Evolutionary conservation across 2,113 vertebrate species (phyloP), one percentile per base, ranked within the genome.

Genomic region (Blennius ocellaris): DNA sequence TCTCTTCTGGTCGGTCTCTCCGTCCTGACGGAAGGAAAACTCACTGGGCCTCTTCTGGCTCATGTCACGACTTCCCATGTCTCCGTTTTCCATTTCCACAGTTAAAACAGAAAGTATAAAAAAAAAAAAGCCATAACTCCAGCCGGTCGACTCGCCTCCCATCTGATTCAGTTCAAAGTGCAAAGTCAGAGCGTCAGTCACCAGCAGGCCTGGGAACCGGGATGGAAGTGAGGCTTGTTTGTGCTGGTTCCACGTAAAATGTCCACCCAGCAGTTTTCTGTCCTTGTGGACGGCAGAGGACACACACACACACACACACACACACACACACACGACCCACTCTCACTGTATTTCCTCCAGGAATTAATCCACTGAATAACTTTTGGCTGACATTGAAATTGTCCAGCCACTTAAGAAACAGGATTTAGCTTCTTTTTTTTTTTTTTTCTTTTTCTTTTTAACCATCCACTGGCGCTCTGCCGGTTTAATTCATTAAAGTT

Each of bases 401-500:
- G 69, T 64, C 44, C 12, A 73, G 49, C 68, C 66, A 67, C 59
- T 81, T 61, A 62, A 78, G 65, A 2, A 72, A 75, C 40, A 73
- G 21, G n/a, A 30, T 30, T 30, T 30, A 30, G 57, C 80, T 67
- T n/a, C 60, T 61, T 37, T 66, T 47, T 63, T 6, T 72, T 48
- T 41, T 41, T 66, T 47, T 63, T 6, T n/a, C n/a, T n/a, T n/a
- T n/a, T n/a, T n/a, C n/a, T n/a, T n/a, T n/a, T n/a, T n/a, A n/a
- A n/a, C 69, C 50, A 39, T 41, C 72, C 11, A 78, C 69, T 85
- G 89, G 79, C 76, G 55, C 44, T 11, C 44, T 41, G 78, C 85
- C 84, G 57, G 75, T 61, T 85, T 88, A 83, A 92, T 93, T 87
- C 68, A 91, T 90, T 90, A 88, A 88, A 59, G 79, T 75, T 84